Evolutionary conservation across 1,140 invertebrate species (phyloP).

Genomic region (Sitophilus oryzae): DNA sequence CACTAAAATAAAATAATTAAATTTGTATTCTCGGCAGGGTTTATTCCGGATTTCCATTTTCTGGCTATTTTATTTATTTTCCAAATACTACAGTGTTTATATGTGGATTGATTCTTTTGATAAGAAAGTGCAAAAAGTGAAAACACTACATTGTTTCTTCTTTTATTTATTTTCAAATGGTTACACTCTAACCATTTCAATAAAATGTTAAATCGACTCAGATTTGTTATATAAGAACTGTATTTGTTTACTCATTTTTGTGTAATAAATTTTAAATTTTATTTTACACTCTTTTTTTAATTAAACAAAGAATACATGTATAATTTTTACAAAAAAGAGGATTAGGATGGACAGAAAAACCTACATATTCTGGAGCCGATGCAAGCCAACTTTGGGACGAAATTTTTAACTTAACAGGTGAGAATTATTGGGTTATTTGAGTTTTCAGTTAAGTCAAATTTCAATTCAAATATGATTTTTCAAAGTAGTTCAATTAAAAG

Average conservation of each 20-base stretch:
- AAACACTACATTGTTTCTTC: neutral
- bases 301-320: neutral
- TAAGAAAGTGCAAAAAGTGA: too few relatives aligned
- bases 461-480: too few relatives aligned
- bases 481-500: too few relatives aligned
- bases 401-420: too few relatives aligned
- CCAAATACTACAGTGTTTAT: neutral
- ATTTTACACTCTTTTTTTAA: conserved; percentile 12
- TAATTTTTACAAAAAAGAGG: too few relatives aligned
- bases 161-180: neutral
- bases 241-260: conserved; percentile 23
- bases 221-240: conserved; percentile 11
- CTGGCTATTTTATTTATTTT: neutral
- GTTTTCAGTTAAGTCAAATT: too few relatives aligned
- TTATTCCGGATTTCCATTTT: conserved; percentile 5
- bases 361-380: too few relatives aligned
- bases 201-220: neutral
- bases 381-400: too few relatives aligned
- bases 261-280: conserved; percentile 24
- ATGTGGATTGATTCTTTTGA: too few relatives aligned
- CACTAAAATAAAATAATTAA: conserved; percentile 7
- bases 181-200: neutral
- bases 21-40: conserved; percentile 17
- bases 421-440: too few relatives aligned
- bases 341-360: too few relatives aligned